Base-by-base conservation (phyloP, 2,888 invertebrate species). In the Chouioia cunea region DNA sequence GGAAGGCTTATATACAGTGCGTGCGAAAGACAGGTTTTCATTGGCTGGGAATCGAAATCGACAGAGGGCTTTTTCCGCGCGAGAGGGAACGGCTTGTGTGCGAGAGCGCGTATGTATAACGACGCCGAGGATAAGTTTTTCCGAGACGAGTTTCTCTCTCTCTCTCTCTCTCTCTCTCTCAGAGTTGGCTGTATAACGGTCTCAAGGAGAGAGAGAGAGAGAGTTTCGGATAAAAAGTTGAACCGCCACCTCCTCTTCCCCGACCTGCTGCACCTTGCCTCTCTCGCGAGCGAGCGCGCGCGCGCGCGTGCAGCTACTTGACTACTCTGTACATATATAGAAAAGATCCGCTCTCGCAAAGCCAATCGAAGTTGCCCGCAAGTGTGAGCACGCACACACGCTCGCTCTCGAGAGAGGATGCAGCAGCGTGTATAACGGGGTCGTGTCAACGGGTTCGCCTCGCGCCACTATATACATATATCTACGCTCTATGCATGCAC, bases 161-260 rank as follows among this genome's bases (percentile, higher is more conserved):
- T 59, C 48, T 44, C 65, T 60, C 70, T 65, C 36, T 36, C 20
- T 65, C 59, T 59, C 48, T 44, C 65, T 60, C 70, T 65, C 36
- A 10, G 16, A 36, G 56, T 47, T 64, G 57, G 54, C 75, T 66
- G 74, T 57, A 65, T 80, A 80, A 80, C 80, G 80, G 80, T 80
- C 78, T 8, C 15, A 16, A 16, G 2, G 43, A 18, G 14, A 43
- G 12, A 54, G 27, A 15, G 54, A 54, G 27, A 27, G 27, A 27
- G 54, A n/a, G 14, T n/a, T 77, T 76, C 72, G 66, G 69, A 71
- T n/a, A 76, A 74, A 76, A 77, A 72, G 74, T 64, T 68, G 65
- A 75, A 67, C 73, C 58, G 53, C 70, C 67, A 58, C 75, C 73
- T 74, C 73, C 73, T 72, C 65, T 46, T 36, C 36, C 73, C 73